Conservation (phyloP, 2,888 invertebrate genomes). For the Coenonympha arcania region DNA sequence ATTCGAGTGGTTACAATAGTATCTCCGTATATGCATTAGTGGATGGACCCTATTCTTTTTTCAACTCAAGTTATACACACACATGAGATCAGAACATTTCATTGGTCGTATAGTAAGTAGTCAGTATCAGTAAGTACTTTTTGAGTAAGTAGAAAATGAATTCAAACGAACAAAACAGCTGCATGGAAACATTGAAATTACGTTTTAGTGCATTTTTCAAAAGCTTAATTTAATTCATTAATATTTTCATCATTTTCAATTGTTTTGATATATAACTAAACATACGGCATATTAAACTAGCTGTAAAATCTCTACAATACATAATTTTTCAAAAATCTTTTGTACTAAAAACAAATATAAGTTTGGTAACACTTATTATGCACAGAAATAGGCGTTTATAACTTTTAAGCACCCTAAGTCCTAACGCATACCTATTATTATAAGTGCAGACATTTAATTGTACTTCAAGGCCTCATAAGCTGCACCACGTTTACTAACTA, state of each 20-base stretch:
- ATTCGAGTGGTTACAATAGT: too few species aligned
- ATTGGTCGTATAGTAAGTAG: slow-evolving; percentile 5
- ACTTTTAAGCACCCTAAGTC: neutral
- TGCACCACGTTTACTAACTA: neutral
- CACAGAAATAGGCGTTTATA: neutral
- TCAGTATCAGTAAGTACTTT: neutral
- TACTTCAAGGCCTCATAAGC: neutral
- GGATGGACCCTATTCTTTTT: neutral
- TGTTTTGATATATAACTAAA: too few species aligned
- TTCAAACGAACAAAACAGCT: neutral
- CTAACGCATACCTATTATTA: neutral
- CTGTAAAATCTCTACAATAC: too few species aligned
- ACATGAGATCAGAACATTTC: neutral
- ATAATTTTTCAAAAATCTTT: too few species aligned
- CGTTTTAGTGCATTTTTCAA: neutral
- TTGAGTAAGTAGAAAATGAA: neutral
- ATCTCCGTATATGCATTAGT: too few species aligned
- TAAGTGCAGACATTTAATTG: neutral
- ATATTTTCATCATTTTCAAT: neutral
- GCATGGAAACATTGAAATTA: neutral
- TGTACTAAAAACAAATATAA: slow-evolving; percentile 1
- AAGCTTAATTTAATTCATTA: neutral
- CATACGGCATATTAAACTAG: too few species aligned
- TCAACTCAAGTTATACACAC: neutral
- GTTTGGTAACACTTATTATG: neutral